Evolutionary conservation across 2,113 vertebrate species (phyloP).

Genomic region (Antechinus flavipes): DNA sequence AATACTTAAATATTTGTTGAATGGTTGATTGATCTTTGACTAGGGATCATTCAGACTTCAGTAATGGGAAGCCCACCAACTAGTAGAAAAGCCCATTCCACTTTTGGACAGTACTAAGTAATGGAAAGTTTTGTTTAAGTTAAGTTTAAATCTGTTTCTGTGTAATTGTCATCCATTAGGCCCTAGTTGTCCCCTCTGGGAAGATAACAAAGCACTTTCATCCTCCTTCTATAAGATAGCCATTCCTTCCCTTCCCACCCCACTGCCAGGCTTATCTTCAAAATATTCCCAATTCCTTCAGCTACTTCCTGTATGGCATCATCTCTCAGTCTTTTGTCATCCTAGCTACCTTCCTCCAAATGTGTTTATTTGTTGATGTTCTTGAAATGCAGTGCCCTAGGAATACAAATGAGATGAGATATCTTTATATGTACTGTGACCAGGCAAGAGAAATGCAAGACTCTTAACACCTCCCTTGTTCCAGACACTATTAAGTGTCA

Average conservation of each 20-base stretch:
- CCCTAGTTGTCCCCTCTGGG: not conserved
- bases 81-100: not conserved
- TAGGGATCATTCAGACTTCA: not conserved
- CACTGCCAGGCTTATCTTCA: not conserved
- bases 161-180: not conserved
- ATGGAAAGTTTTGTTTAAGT: not conserved
- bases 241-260: not conserved
- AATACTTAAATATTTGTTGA: not conserved
- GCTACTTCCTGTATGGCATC: not conserved
- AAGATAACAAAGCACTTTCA: not conserved
- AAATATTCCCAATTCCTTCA: not conserved
- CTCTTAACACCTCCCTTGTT: not conserved
- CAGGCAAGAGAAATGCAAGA: not conserved
- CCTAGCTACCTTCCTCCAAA: not conserved
- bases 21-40: not conserved
- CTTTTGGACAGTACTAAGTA: not conserved
- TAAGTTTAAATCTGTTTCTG: not conserved
- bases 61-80: not conserved
- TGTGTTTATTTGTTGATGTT: not conserved
- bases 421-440: not conserved
- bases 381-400: not conserved
- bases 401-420: not conserved
- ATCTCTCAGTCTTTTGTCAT: not conserved
- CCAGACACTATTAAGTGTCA: not conserved
- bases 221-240: not conserved